phyloP scores from a whole-genome alignment of 2,797 vertebrate genomes.

The Sebastiscus albofasciatus region DNA sequence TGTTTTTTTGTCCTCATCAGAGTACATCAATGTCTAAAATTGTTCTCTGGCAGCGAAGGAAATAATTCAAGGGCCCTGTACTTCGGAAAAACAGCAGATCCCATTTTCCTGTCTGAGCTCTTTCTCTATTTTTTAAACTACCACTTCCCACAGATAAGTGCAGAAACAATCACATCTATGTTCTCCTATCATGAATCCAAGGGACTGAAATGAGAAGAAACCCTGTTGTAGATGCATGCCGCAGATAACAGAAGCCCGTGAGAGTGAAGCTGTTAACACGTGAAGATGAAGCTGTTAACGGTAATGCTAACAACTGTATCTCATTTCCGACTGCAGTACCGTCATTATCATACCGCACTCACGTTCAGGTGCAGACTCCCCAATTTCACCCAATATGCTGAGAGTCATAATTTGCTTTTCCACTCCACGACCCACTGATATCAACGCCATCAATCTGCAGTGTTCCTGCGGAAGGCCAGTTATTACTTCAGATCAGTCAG shows the following conservation, averaged over 20 bases:
- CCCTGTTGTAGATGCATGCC: not conserved
- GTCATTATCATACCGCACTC: constrained; percentile 5
- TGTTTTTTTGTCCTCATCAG: not conserved
- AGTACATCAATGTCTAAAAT: constrained; percentile 11
- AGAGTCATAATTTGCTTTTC: constrained; percentile 67
- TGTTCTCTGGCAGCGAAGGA: not conserved
- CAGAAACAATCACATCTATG: not conserved
- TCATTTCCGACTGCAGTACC: not conserved
- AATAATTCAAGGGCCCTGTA: not conserved
- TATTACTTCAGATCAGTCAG: constrained; percentile 63
- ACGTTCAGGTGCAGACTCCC: constrained; percentile 33
- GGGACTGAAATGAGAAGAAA: not conserved
- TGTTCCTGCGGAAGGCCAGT: constrained; percentile 32
- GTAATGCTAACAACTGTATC: constrained; percentile 20
- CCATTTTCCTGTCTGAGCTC: not conserved
- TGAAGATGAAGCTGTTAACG: constrained; percentile 10
- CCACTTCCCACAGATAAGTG: not conserved
- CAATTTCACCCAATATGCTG: constrained; percentile 34
- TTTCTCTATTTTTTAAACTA: not conserved
- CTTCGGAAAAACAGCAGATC: constrained; percentile 18
- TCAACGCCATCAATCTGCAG: constrained; percentile 66
- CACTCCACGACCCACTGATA: constrained; percentile 55
- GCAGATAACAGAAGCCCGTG: not conserved
- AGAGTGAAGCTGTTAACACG: not conserved
- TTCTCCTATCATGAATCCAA: not conserved